Conservation (phyloP, 2,797 vertebrate genomes). For the Emys orbicularis region DNA sequence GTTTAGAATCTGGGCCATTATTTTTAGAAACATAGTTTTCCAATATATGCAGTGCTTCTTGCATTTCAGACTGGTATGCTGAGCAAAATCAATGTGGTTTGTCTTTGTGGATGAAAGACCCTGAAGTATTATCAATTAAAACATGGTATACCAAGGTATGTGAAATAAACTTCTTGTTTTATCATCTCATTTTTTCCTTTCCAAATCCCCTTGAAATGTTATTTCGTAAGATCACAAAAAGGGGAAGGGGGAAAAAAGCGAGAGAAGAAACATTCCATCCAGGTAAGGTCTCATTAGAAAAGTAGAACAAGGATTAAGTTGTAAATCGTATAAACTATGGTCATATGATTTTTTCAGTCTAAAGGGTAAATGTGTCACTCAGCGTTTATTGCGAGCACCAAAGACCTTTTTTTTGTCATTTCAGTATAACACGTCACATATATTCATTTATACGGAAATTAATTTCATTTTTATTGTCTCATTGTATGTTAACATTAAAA, state of each 20-base stretch:
- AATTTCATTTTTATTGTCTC: background rate
- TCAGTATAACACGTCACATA: slow-evolving; percentile 12
- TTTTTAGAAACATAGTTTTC: slow-evolving; percentile 40
- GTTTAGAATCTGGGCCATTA: slow-evolving; percentile 23
- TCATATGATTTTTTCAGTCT: slow-evolving; percentile 39
- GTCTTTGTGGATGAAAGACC: slow-evolving; percentile 47
- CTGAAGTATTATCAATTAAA: slow-evolving; percentile 14
- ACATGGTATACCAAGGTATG: background rate
- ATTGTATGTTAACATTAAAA: background rate
- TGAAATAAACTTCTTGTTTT: background rate
- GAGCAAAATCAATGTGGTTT: slow-evolving; percentile 54
- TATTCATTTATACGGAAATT: background rate
- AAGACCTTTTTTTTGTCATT: background rate
- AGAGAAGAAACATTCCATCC: slow-evolving; percentile 11
- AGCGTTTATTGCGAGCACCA: background rate
- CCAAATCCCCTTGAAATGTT: background rate
- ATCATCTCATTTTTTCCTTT: background rate
- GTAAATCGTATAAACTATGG: slow-evolving; percentile 58
- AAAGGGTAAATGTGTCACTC: slow-evolving; percentile 60
- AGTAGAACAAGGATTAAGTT: slow-evolving; percentile 25
- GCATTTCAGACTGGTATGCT: slow-evolving; percentile 30
- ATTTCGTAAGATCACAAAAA: background rate
- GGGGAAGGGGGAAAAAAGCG: accelerated
- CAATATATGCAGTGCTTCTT: background rate
- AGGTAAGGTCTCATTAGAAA: slow-evolving; percentile 57